Evolutionary conservation across 2,888 invertebrate genomes (phyloP), one percentile per base, ranked within the genome.

Genomic region (Drosophila ezoana): DNA sequence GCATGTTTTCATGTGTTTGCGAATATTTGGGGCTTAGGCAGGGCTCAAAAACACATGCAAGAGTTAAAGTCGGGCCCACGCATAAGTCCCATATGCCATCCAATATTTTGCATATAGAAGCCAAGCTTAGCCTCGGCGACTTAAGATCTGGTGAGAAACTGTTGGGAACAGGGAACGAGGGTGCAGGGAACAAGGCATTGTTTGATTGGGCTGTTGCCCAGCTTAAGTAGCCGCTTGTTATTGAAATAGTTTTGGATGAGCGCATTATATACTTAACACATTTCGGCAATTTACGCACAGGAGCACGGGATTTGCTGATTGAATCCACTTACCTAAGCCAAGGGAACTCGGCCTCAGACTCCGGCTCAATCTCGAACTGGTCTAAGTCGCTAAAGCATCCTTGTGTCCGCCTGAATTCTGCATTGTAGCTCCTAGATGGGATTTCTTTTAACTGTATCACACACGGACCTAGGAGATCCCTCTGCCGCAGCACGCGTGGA

Each of bases 181-280:
- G n/a, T n/a, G 18, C 1, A 20, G 23, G 20, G 3, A 33, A 23
- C 23, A 9, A n/a, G n/a, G 37, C 81, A 81, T 81, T 81, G 78
- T 77, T 76, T 79, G 71, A 78, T 81, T 82, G 77, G 68, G 63
- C 40, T 62, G 60, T 38, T 63, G 53, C 60, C 67, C 59, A 61
- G 74, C 64, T 79, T 76, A 81, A 62, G 74, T 57, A 73, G 67
- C 54, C 28, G 74, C 71, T 76, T 84, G 78, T 85, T 85, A 79
- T 85, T 82, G 79, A 87, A 87, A 86, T 79, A 79, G 76, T 76
- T 66, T 64, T 70, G 83, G 86, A 85, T 89, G 89, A 90, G 86
- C 81, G 86, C 89, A 89, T 90, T 90, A 89, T 77, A 83, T 83
- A 84, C 84, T 90, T 90, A 90, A 89, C 91, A 90, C 91, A 90